Conservation (phyloP, 2,113 vertebrate genomes). For the Natator depressus region DNA sequence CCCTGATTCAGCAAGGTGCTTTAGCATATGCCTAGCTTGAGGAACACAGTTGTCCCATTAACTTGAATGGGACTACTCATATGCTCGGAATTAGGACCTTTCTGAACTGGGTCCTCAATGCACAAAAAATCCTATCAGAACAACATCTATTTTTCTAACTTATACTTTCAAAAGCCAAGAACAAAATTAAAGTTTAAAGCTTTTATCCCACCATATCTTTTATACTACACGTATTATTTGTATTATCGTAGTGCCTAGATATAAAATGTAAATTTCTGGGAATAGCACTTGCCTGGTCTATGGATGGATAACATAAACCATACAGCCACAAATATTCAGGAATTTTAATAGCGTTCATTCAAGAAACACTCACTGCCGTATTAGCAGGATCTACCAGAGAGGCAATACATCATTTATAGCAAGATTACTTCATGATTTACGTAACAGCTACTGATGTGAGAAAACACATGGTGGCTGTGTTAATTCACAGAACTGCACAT, state of each 20-base stretch:
- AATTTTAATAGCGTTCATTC: background rate
- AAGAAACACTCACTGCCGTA: background rate
- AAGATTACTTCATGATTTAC: background rate
- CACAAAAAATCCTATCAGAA: background rate
- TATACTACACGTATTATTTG: too few species aligned
- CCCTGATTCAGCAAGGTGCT: background rate
- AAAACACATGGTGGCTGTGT: background rate
- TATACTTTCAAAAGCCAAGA: background rate
- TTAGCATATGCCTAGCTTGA: background rate
- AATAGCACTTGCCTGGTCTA: rapidly evolving
- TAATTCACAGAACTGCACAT: background rate
- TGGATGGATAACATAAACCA: background rate
- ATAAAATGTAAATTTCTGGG: background rate
- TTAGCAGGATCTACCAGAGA: background rate
- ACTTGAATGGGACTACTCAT: background rate
- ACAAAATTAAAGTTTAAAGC: background rate
- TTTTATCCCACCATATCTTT: background rate
- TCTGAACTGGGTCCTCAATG: background rate
- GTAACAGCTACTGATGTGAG: background rate
- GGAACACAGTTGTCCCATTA: background rate
- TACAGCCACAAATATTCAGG: background rate
- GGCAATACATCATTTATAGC: background rate
- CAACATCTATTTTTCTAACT: rapidly evolving
- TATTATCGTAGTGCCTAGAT: too few species aligned
- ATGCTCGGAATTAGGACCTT: background rate